A percentile compares a stretch with the other conserved stretches of the same genome.
Conservation (phyloP, 2,888 invertebrate genomes). For the Callimorpha dominula region DNA sequence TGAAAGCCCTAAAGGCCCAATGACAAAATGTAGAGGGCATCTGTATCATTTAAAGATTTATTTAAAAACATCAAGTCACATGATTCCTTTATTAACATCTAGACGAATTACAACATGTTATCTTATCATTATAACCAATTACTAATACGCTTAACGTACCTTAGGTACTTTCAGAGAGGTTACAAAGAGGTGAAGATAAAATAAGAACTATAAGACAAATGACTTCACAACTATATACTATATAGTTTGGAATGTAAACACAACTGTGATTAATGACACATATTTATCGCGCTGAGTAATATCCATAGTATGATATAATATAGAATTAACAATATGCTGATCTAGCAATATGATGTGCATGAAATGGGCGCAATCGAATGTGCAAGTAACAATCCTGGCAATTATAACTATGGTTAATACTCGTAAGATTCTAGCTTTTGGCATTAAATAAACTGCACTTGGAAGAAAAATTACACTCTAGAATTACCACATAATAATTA, state of each 20-base stretch:
- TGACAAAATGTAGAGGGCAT: slow-evolving; percentile 14
- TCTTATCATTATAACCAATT: slow-evolving; percentile 37
- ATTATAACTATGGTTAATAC: slow-evolving; percentile 37
- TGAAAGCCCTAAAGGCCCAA: slow-evolving; percentile 25
- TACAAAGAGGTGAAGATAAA: slow-evolving; percentile 32
- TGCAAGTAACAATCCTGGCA: slow-evolving; percentile 33
- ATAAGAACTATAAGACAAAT: slow-evolving; percentile 20
- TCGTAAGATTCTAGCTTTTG: slow-evolving; percentile 67
- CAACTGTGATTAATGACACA: slow-evolving; percentile 34
- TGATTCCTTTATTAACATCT: slow-evolving; percentile 24
- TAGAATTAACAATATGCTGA: slow-evolving; percentile 25
- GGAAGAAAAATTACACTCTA: slow-evolving; percentile 51
- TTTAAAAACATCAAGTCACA: background rate
- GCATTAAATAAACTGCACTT: slow-evolving; percentile 62
- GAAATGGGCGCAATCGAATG: slow-evolving; percentile 26
- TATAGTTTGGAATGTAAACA: slow-evolving; percentile 56
- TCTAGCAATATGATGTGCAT: slow-evolving; percentile 19
- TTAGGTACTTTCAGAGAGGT: slow-evolving; percentile 32
- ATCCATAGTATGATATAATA: slow-evolving; percentile 40
- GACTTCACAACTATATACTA: slow-evolving; percentile 33
- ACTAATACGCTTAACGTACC: slow-evolving; percentile 38
- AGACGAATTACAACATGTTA: slow-evolving; percentile 34
- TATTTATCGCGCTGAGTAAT: slow-evolving; percentile 35
- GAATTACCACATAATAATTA: slow-evolving; percentile 21
- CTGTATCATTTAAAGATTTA: slow-evolving; percentile 13